phyloP scores from a whole-genome alignment of 2,113 vertebrate genomes.

The Anarhynchus alexandrinus region DNA sequence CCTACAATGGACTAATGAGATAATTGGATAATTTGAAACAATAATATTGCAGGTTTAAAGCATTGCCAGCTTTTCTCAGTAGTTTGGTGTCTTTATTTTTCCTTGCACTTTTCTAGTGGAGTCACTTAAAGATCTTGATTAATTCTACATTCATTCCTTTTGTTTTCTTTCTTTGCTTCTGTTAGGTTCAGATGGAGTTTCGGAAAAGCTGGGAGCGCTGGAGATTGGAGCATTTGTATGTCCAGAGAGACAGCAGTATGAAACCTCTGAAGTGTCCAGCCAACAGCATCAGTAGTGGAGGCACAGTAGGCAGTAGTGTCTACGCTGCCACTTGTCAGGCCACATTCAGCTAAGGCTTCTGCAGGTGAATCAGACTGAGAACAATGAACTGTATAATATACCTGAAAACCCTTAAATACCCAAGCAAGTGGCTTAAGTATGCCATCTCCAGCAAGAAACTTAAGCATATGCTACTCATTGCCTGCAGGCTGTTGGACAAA shows the following conservation, averaged over 20 bases:
- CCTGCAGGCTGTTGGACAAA: conserved; percentile 58
- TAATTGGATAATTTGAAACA: conserved; percentile 23
- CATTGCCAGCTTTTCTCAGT: conserved; percentile 45
- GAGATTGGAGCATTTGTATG: conserved; percentile 72
- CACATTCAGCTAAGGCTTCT: conserved; percentile 68
- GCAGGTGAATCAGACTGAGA: background rate
- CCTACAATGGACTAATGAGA: background rate
- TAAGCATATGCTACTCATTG: conserved; percentile 17
- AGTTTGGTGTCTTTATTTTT: background rate
- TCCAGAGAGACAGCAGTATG: conserved; percentile 78
- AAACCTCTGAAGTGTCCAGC: conserved; percentile 76
- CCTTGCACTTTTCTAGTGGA: conserved; percentile 16
- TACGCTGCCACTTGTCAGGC: conserved; percentile 70
- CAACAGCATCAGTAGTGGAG: conserved; percentile 77
- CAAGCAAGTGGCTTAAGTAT: conserved; percentile 23
- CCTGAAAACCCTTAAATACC: conserved; percentile 25
- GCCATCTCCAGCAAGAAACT: conserved; percentile 30
- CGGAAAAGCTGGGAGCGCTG: conserved; percentile 81
- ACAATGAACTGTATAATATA: background rate
- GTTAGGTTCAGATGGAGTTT: conserved; percentile 81
- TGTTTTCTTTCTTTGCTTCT: conserved; percentile 9
- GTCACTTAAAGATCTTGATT: conserved; percentile 15
- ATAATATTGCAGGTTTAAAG: conserved; percentile 29
- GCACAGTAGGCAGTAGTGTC: conserved; percentile 70
- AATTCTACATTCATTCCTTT: conserved; percentile 1